Percentiles rank a stretch among this genome's conserved stretches.
Conservation (phyloP, 2,797 vertebrate genomes). For the Cottoperca gobio region DNA sequence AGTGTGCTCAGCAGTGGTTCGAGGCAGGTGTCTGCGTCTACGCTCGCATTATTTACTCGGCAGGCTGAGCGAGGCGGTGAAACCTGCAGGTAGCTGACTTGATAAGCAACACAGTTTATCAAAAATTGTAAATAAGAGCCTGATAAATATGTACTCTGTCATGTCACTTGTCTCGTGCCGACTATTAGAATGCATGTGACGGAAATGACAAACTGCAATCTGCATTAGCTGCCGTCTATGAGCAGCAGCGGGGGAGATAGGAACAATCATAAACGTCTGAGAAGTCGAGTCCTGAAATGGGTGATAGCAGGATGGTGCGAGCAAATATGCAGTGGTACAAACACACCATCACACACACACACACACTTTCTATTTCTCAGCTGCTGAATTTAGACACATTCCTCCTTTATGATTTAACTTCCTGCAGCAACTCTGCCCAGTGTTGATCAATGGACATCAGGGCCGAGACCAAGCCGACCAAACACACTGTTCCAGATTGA, state of each 20-base stretch:
- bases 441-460: slow-evolving; percentile 50
- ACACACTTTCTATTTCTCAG: slow-evolving; percentile 28
- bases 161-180: slow-evolving; percentile 34
- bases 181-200: slow-evolving; percentile 32
- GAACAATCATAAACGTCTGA: slow-evolving; percentile 30
- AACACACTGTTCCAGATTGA: slow-evolving; percentile 46
- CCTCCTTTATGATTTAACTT: slow-evolving; percentile 34
- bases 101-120: slow-evolving; percentile 56
- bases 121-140: slow-evolving; percentile 69
- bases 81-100: slow-evolving; percentile 67
- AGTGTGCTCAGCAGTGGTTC: slow-evolving; percentile 55
- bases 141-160: slow-evolving; percentile 69
- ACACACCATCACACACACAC: slow-evolving; percentile 3
- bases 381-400: slow-evolving; percentile 28
- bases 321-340: neutral
- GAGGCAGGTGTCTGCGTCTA: slow-evolving; percentile 64
- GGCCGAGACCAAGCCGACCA: slow-evolving; percentile 36
- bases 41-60: slow-evolving; percentile 63
- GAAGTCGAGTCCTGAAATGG: slow-evolving; percentile 3
- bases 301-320: slow-evolving; percentile 10
- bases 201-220: slow-evolving; percentile 44
- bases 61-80: slow-evolving; percentile 36
- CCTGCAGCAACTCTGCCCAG: slow-evolving; percentile 15
- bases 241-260: slow-evolving; percentile 23
- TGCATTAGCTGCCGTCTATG: slow-evolving; percentile 32